These are phyloP conservation scores for Parnassius apollo DNA, from an alignment of 2,888 invertebrate genomes.

Conservation along the genomic window DNA sequence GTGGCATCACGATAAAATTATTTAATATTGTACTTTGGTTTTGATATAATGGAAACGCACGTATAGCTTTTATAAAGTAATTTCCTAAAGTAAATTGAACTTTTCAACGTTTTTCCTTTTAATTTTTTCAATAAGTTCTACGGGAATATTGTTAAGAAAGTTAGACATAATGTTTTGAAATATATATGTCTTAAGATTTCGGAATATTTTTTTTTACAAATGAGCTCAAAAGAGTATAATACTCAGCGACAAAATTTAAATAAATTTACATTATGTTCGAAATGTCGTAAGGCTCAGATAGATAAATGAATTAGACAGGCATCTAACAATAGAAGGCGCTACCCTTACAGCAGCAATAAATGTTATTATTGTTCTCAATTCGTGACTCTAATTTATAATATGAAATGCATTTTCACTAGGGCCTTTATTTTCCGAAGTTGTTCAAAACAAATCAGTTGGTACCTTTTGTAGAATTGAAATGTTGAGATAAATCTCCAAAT, in stretches of 20 bases:
- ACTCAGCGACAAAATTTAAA: neutral
- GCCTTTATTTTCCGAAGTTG: conserved; percentile 43
- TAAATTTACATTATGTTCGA: conserved; percentile 3
- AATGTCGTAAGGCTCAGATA: conserved; percentile 8
- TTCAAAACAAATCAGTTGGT: conserved; percentile 32
- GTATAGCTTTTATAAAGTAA: too few species aligned
- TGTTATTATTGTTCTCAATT: conserved; percentile 45
- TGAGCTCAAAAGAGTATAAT: neutral
- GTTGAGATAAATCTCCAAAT: conserved; percentile 15
- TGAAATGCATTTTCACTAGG: conserved; percentile 39
- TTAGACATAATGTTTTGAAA: too few species aligned
- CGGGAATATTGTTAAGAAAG: too few species aligned
- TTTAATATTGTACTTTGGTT: too few species aligned
- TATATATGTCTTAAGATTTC: too few species aligned
- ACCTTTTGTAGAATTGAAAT: conserved; percentile 23
- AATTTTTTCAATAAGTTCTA: too few species aligned
- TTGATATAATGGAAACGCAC: too few species aligned
- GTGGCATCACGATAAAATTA: too few species aligned
- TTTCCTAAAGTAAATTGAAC: too few species aligned
- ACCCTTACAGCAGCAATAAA: conserved; percentile 47
- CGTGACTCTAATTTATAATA: conserved; percentile 49
- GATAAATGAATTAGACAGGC: conserved; percentile 10
- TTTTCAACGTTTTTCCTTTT: too few species aligned
- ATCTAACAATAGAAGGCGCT: conserved; percentile 39
- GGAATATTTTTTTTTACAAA: neutral